Conservation (phyloP, 1,140 invertebrate genomes). For the Drosophila quadrilineata region DNA sequence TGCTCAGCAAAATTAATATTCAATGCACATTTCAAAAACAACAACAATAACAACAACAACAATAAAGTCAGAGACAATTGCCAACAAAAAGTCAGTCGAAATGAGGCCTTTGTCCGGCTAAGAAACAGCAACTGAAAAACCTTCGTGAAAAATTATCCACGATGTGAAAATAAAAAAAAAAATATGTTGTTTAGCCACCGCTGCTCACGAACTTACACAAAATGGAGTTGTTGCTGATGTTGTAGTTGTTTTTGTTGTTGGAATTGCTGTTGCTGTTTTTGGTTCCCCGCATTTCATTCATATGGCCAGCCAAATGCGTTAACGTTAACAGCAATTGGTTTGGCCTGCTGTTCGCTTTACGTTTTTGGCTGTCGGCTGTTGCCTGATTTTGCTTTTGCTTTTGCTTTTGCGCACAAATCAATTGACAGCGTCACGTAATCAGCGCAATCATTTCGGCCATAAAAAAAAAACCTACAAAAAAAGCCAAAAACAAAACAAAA, state of each 20-base stretch:
- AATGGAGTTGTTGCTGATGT: slow-evolving; percentile 17
- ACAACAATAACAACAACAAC: slow-evolving; percentile 27
- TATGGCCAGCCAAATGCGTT: slow-evolving; percentile 42
- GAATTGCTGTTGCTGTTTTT: slow-evolving; percentile 30
- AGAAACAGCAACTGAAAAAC: slow-evolving; percentile 65
- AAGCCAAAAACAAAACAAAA: slow-evolving; percentile 24
- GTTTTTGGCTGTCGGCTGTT: too few relatives aligned
- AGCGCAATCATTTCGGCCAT: slow-evolving; percentile 67
- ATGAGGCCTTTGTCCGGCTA: slow-evolving; percentile 69
- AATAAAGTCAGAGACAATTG: slow-evolving; percentile 1
- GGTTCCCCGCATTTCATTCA: slow-evolving; percentile 63
- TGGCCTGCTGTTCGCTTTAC: too few relatives aligned
- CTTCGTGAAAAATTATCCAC: slow-evolving; percentile 77
- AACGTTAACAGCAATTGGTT: slow-evolving; percentile 37
- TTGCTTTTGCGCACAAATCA: slow-evolving; percentile 58
- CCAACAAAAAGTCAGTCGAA: slow-evolving; percentile 45
- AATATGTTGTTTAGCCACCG: slow-evolving; percentile 33
- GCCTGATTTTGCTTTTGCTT: slow-evolving; percentile 18
- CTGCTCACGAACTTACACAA: slow-evolving; percentile 51
- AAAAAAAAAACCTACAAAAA: slow-evolving; percentile 39
- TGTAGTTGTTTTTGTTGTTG: slow-evolving; percentile 16
- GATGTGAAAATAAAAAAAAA: slow-evolving; percentile 22
- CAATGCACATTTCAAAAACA: slow-evolving; percentile 57
- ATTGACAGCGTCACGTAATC: slow-evolving; percentile 77
- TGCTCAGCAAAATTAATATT: slow-evolving; percentile 61